Percentiles rank a stretch among this genome's conserved stretches.
Conservation (phyloP, 2,113 vertebrate genomes). For the Pao palembangensis region DNA sequence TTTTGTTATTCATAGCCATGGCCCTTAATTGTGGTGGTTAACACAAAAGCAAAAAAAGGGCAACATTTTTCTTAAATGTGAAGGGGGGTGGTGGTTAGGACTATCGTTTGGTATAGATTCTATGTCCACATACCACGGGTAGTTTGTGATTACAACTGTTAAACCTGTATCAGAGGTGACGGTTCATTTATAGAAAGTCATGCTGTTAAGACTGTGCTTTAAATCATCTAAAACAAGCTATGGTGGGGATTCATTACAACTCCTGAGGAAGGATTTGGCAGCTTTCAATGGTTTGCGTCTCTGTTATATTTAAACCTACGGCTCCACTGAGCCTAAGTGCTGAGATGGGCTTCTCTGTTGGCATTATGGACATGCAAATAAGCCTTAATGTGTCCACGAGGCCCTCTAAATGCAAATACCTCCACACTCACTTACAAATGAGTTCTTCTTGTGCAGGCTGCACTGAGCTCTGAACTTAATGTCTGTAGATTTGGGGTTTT, state of each 20-base stretch:
- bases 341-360: slow-evolving; percentile 62
- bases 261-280: slow-evolving; percentile 52
- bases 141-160: not conserved
- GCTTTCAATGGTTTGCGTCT: slow-evolving; percentile 57
- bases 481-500: slow-evolving; percentile 21
- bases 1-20: slow-evolving; percentile 76
- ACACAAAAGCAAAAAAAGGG: slow-evolving; percentile 68
- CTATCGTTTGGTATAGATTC: not conserved
- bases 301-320: slow-evolving; percentile 68
- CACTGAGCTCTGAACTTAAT: slow-evolving; percentile 40
- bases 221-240: slow-evolving; percentile 75
- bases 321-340: slow-evolving; percentile 69
- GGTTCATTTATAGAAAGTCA: slow-evolving; percentile 6
- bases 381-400: slow-evolving; percentile 76
- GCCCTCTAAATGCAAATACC: slow-evolving; percentile 74
- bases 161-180: not conserved
- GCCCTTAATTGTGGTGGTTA: slow-evolving; percentile 71
- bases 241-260: slow-evolving; percentile 65
- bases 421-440: slow-evolving; percentile 61
- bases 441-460: slow-evolving; percentile 47
- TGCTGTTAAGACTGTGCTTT: slow-evolving; percentile 27
- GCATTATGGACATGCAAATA: slow-evolving; percentile 75
- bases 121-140: too few species aligned
- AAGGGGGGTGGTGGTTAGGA: not conserved
- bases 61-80: slow-evolving; percentile 54